These are phyloP conservation scores for Mastomys coucha DNA, from an alignment of 2,113 vertebrate genomes.

Conservation along the genomic window DNA sequence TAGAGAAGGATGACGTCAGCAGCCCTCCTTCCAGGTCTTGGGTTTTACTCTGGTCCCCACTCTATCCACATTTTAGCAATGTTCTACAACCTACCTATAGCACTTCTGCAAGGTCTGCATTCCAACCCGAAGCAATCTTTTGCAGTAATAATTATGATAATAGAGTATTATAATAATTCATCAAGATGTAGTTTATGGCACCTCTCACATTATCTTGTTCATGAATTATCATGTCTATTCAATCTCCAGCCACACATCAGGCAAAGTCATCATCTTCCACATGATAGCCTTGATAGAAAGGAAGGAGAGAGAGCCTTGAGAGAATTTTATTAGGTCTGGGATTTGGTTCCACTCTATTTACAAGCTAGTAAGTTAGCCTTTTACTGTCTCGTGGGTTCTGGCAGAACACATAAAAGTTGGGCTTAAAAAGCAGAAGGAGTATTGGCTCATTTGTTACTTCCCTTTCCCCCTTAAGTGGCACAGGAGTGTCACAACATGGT, in stretches of 20 bases:
- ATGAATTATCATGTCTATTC: neutral
- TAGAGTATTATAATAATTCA: neutral
- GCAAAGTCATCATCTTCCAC: neutral
- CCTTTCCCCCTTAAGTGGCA: neutral
- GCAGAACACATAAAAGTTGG: neutral
- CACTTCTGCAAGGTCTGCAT: neutral
- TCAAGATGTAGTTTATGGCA: neutral
- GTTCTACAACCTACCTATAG: neutral
- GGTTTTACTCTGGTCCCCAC: fast-evolving
- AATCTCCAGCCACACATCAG: neutral
- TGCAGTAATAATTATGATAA: neutral
- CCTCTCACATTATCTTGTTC: neutral
- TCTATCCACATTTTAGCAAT: neutral
- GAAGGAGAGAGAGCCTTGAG: neutral
- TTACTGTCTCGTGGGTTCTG: neutral
- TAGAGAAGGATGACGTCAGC: neutral
- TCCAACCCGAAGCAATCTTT: neutral
- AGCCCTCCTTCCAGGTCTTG: neutral
- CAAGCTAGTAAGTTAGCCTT: neutral
- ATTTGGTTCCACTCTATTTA: neutral
- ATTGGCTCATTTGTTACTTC: neutral
- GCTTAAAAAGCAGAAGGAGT: neutral
- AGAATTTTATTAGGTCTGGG: neutral
- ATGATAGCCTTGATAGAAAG: neutral
- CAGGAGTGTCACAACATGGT: neutral